Evolutionary conservation across 2,797 vertebrate species (phyloP).

Genomic region (Ctenopoma kingsleyae): DNA sequence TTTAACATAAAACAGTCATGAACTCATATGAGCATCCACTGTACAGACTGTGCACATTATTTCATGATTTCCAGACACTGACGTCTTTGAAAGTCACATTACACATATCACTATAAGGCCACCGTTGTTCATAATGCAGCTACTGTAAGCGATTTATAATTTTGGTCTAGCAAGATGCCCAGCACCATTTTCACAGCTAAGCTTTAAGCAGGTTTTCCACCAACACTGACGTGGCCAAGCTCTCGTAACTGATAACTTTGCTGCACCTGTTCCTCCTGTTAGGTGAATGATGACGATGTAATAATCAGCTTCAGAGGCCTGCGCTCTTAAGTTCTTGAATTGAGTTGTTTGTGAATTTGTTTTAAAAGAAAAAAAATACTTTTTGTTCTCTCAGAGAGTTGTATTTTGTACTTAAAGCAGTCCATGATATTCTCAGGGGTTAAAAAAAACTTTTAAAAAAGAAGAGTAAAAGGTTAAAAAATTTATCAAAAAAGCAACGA

Average conservation of each 20-base stretch:
- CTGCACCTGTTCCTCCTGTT: conserved; percentile 33
- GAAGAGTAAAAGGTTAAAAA: conserved; percentile 71
- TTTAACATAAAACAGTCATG: neutral
- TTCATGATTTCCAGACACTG: neutral
- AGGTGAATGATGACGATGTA: conserved; percentile 47
- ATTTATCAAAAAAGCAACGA: conserved; percentile 68
- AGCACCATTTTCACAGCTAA: neutral
- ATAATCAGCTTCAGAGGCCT: conserved; percentile 69
- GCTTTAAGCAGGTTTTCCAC: conserved; percentile 14
- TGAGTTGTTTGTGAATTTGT: conserved; percentile 70
- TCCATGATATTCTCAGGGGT: conserved; percentile 86
- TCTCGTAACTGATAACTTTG: conserved; percentile 37
- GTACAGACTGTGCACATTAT: neutral
- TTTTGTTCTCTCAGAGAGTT: conserved; percentile 71
- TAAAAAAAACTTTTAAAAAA: conserved; percentile 59
- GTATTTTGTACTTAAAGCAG: conserved; percentile 81
- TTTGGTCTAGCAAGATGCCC: neutral
- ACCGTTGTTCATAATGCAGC: neutral
- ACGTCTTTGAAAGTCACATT: too few species aligned
- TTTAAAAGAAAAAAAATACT: conserved; percentile 41
- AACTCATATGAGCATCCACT: neutral
- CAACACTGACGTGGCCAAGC: conserved; percentile 35
- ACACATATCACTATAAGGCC: neutral
- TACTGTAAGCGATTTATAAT: conserved; percentile 17
- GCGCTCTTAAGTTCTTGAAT: conserved; percentile 54